Base-by-base conservation (phyloP, 2,113 vertebrate species). In the Hippocampus zosterae region DNA sequence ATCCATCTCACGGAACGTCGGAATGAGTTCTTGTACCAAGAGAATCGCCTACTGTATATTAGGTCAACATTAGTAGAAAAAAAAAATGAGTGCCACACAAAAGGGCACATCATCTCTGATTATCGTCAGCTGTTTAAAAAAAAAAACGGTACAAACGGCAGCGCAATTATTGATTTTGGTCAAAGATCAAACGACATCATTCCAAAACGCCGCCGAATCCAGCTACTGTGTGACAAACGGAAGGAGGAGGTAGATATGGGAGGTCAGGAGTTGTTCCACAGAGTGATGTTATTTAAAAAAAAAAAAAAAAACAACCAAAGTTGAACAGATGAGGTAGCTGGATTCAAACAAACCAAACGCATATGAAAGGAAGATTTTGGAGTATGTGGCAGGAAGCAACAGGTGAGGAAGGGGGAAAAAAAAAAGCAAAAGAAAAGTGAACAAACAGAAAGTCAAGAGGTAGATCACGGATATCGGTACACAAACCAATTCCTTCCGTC, bases 301-400 rank as follows among this genome's bases (percentile, higher is more conserved):
- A n/a, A 44, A 44, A 63, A 5, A 12, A 64, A 44, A 8, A 19
- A 50, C 7, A 6, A 16, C 27, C 13, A 15, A 65, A 46, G 91
- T 87, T 90, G 92, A 92, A 84, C 84, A 67, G 88, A 96, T 95
- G 96, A 99, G 97, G 97, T 98, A 98, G 97, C 94, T 98, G 18
- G 92, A 93, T 94, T 87, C 65, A 75, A 69, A 59, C 44, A 72
- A 83, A 70, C 70, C 70, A 91, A 90, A 91, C 89, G 91, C 90
- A 91, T 89, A 75, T 80, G 77, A 73, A 52, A 79, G 85, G 75
- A 87, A 89, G 76, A 86, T 80, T 83, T 79, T 73, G 85, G 79
- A 85, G 77, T 84, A 72, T 84, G 87, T 87, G 87, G 86, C 86
- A 87, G 81, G 89, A 88, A 81, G 82, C 89, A 86, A 81, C 76